A percentile compares a stretch with the other conserved stretches of the same genome.
Conservation (phyloP, 2,888 invertebrate genomes). For the Ceratothoa steindachneri region DNA sequence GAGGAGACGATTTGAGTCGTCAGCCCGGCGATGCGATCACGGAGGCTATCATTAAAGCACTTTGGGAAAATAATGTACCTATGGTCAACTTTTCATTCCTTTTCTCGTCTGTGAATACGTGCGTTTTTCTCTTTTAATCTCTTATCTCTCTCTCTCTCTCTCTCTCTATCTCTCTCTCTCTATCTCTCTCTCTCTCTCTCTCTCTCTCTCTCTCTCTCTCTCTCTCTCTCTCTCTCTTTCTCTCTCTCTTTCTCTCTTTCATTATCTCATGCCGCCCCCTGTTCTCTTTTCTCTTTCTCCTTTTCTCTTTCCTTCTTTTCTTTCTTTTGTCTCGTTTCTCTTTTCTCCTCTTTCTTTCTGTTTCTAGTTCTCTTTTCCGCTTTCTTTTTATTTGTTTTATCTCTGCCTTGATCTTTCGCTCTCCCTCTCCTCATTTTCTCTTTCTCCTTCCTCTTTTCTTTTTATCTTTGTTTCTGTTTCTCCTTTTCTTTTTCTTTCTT, state of each 20-base stretch:
- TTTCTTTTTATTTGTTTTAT: neutral
- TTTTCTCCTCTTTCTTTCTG: neutral
- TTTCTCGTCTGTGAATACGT: neutral
- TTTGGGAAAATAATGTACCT: neutral
- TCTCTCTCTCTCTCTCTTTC: conserved; percentile 11
- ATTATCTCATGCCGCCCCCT: neutral
- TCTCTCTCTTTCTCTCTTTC: conserved; percentile 8
- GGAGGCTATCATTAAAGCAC: conserved; percentile 4
- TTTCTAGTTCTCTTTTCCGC: neutral
- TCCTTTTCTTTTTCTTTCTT: too few species aligned
- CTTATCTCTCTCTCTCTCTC: too few species aligned
- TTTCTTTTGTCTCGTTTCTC: neutral
- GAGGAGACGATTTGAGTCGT: conserved; percentile 3
- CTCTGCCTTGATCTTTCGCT: neutral
- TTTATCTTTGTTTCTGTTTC: conserved; percentile 10
- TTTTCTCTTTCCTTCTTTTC: neutral
- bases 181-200: conserved; percentile 2
- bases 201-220: conserved; percentile 12
- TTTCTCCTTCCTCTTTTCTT: neutral
- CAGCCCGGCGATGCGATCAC: neutral
- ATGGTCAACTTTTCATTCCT: neutral
- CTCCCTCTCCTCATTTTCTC: neutral
- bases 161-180: too few species aligned
- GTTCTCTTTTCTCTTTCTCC: neutral
- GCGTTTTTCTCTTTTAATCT: neutral